Evolutionary conservation across 2,888 invertebrate genomes (phyloP), one percentile per base, ranked within the genome.

Genomic region (Siphlonurus alternatus): DNA sequence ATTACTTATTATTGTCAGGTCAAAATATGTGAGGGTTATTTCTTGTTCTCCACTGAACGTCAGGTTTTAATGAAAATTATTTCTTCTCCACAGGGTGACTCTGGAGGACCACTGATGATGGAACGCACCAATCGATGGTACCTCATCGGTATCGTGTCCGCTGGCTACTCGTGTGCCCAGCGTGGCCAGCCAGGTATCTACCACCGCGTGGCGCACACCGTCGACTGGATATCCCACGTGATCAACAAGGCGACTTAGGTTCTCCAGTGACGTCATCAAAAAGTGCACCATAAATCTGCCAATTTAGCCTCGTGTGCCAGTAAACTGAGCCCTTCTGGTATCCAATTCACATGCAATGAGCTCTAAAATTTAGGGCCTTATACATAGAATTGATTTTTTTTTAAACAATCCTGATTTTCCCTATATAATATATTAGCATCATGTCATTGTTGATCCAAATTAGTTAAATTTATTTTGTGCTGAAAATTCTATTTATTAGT

Each of bases 111-210:
- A 0, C 76, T 94, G 63, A 94, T 93, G 93, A 77, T 93, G 67
- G 93, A 93, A 73, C 83, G 87, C 70, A 82, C 87, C 5, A 91
- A 91, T 1, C 79, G 93, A 59, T 94, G 93, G 93, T 93, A 87
- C 75, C 81, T 94, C 61, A 93, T 93, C 65, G 90, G 90, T 2
- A 88, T 94, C 22, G 94, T 94, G 0, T 93, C 93, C 0, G 94
- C 94, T 0, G 94, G 94, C 2, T 94, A 94, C 76, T 93, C 93
- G 0, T 94, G 94, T 73, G 94, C 94, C 0, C 92, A 93, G 72
- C 83, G 92, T 19, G 93, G 93, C 20, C 94, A 94, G 72, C 94
- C 94, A 0, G 94, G 94, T 61, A 94, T 94, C 71, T 94, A 94
- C 77, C 94, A 94, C 74, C 81, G 93, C 69, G 93, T 93, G 3